A percentile compares a stretch with the other conserved stretches of the same genome.
Conservation (phyloP, 2,113 vertebrate species). For the Ageneiosus marmoratus region DNA sequence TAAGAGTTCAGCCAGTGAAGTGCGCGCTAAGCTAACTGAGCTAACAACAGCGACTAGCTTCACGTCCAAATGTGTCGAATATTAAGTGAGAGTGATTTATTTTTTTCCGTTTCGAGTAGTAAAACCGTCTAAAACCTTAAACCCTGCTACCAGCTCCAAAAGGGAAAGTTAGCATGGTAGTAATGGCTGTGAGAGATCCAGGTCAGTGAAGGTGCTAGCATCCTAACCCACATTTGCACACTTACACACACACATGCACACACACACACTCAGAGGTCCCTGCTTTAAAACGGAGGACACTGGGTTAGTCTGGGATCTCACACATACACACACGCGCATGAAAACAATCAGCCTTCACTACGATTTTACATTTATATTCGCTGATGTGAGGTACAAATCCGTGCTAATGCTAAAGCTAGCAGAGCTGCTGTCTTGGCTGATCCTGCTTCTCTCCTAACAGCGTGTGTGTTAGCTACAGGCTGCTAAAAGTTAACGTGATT, state of each 20-base stretch:
- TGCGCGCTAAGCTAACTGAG: neutral
- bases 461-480: slow-evolving; percentile 13
- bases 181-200: neutral
- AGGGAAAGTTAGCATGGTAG: neutral
- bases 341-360: neutral
- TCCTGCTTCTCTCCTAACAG: neutral
- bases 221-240: neutral
- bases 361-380: too few species aligned
- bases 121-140: neutral
- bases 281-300: neutral
- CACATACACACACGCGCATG: neutral
- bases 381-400: too few species aligned
- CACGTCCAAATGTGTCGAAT: too few species aligned
- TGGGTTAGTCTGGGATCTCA: too few species aligned
- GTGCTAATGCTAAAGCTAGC: neutral
- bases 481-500: neutral
- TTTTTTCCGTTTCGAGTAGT: neutral
- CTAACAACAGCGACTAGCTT: neutral
- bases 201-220: neutral
- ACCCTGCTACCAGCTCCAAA: neutral
- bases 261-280: neutral
- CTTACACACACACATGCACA: neutral
- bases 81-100: neutral
- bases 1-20: neutral
- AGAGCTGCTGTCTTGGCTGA: neutral